Evolutionary conservation across 2,888 invertebrate genomes (phyloP), one percentile per base, ranked within the genome.

Genomic region (Monochamus alternatus): DNA sequence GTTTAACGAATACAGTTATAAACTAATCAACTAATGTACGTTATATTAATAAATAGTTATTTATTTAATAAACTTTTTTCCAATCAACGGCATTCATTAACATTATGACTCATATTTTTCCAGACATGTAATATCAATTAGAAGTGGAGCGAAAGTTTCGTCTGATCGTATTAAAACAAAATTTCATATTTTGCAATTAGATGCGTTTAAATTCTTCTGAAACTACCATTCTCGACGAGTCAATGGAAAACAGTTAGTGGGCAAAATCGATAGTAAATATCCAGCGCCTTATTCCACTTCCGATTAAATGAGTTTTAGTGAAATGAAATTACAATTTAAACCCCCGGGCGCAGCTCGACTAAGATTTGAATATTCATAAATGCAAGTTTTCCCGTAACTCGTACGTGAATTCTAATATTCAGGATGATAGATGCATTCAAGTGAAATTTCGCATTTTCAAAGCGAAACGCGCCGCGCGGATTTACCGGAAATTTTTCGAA

Each of bases 291-390:
- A 73, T 76, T 76, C 75, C 82, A 82, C 81, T 80, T 76, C 82
- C 77, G 75, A 82, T 82, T 81, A 82, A 83, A 82, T 84, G 80
- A 81, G 82, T 81, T 79, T 81, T 80, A 80, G 83, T 80, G 77
- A 80, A 84, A 84, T 81, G 81, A 83, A 84, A 83, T 84, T 84
- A 83, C 84, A 82, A 83, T 81, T 83, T 83, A 83, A 83, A 83
- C 83, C 82, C 81, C 77, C 78, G 75, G 77, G 82, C 82, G 81
- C 80, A 81, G 78, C 73, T 77, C 78, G 75, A 76, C 76, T 71
- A 74, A 76, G 55, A 75, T 75, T 78, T 84, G 82, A 82, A 84
- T 84, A 84, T 84, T 84, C 84, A 84, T 84, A 80, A 82, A 70
- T 64, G 75, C 80, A 81, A 81, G 76, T 84, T 81, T 78, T 80